These are phyloP conservation scores for Ancistrus triradiatus DNA, from an alignment of 2,113 vertebrate genomes.

Conservation along the genomic window DNA sequence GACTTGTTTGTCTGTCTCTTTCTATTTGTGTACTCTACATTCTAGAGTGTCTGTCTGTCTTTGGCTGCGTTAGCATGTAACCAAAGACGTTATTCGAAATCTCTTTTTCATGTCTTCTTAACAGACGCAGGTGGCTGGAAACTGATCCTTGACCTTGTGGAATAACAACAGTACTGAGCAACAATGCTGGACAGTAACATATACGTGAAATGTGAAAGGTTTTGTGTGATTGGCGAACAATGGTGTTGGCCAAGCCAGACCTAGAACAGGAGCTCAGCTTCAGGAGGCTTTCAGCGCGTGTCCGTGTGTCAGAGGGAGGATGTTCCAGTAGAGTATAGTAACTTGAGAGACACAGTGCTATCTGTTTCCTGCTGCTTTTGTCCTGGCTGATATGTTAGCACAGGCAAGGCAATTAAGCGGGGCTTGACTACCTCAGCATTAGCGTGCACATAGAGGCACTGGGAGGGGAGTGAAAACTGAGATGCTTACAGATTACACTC, in stretches of 20 bases:
- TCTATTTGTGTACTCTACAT: no score
- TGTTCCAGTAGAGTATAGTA: slow-evolving; percentile 19
- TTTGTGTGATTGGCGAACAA: slow-evolving; percentile 34
- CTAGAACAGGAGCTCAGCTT: slow-evolving; percentile 4
- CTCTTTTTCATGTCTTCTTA: background rate
- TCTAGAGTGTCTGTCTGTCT: no score
- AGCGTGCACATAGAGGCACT: background rate
- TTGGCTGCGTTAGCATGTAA: no score
- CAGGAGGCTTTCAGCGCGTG: slow-evolving; percentile 1
- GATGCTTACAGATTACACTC: no score
- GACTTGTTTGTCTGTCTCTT: no score
- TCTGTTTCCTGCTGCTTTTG: slow-evolving; percentile 40
- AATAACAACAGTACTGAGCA: slow-evolving; percentile 2
- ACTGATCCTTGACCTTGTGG: slow-evolving; percentile 11
- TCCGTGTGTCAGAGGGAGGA: background rate
- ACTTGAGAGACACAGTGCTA: slow-evolving; percentile 25
- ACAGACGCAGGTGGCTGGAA: background rate
- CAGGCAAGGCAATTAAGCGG: slow-evolving; percentile 10
- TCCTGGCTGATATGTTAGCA: slow-evolving; percentile 23
- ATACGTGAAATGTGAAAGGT: slow-evolving; percentile 20
- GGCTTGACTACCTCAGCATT: no score
- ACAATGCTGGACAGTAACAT: slow-evolving; percentile 8
- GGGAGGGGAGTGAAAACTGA: no score
- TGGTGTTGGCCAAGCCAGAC: slow-evolving; percentile 31
- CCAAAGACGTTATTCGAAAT: no score